Evolutionary conservation across 2,797 vertebrate genomes (phyloP), one percentile per base, ranked within the genome.

Genomic region (Loris lydekkerianus): DNA sequence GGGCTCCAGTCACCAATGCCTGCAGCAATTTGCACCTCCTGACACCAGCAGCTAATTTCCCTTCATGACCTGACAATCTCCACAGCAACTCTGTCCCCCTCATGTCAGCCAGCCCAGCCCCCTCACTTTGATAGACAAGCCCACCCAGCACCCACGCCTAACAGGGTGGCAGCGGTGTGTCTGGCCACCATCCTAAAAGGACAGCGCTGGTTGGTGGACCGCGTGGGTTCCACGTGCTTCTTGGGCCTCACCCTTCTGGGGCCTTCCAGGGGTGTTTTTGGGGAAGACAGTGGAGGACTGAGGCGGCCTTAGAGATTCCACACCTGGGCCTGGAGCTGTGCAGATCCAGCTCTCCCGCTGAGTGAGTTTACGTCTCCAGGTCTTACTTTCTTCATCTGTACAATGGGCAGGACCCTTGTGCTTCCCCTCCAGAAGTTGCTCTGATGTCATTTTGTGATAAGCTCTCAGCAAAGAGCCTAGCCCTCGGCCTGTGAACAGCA

Each of bases 41-140:
- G 93, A 96, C 88, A 92, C 76, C 65, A 69, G 94, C 56, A 87
- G 93, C 86, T 60, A 87, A 88, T 82, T 97, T 84, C 63, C 85
- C 67, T 94, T 84, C 29, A 2, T 29, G 86, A 91, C 91, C 80
- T 76, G 96, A 90, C 77, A 92, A 31, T 46, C 61, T 92, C 61
- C 49, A 40, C 81, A 67, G 70, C 4, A 23, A 10, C 89, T 95
- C 69, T n/a, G 70, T 29, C 29, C 29, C 60, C 17, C 11, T 18
- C 29, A 2, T 15, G 82, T 49, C 67, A 72, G 84, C 70, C 53
- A 69, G 40, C 65, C 76, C 40, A 8, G 37, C 21, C 40, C 56
- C 8, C 58, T 23, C 23, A 8, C 2, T 43, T n/a, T 2, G 70
- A 46, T 40, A 21, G 83, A 31, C 3, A 43, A 21, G 73, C 20